Base-by-base conservation (phyloP, 2,888 invertebrate species). In the Phlogophora meticulosa region DNA sequence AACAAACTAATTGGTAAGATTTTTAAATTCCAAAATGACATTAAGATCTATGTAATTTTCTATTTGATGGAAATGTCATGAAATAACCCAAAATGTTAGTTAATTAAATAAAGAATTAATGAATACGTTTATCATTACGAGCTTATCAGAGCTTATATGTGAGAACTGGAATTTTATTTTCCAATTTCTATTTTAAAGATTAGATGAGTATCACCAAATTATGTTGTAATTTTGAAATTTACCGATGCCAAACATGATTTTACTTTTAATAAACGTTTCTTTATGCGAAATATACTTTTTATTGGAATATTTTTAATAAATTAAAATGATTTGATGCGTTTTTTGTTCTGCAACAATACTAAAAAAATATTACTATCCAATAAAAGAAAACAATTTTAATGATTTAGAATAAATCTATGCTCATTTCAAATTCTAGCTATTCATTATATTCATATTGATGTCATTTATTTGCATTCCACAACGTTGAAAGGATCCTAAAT, bases 61-160 rank as follows among this genome's bases (percentile, higher is more conserved):
- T 61, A 45, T 32, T 42, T 28, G 15, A 63, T 49, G 36, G 22
- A 58, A 74, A 46, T 42, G 22, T 45, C 45, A 77, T 60, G 58
- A 72, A 43, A 38, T 60, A 42, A 45, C 0, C 9, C 22, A 20
- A 42, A 65, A 49, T 42, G 56, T 42, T 40, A 53, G 11, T 66
- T 51, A 55, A 78, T 65, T 74, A 49, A 55, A 42, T 65, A 57
- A 46, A 1, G 32, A 53, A 76, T 63, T 58, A 55, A 64, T 74
- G 51, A 49, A 66, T 42, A 48, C 15, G 45, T 49, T 48, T 42
- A 60, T 75, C 17, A 57, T 36, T 36, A 48, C 28, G 22, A 58
- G 34, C 34, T 46, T 52, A 56, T 59, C 22, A 20, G 52, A 48
- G 20, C 22, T 46, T 61, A 9, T 32, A 66, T 42, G 60, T 66